Evolutionary conservation across 2,797 vertebrate species (phyloP), one percentile per base, ranked within the genome.

Genomic region (Enteromius mattozi): DNA sequence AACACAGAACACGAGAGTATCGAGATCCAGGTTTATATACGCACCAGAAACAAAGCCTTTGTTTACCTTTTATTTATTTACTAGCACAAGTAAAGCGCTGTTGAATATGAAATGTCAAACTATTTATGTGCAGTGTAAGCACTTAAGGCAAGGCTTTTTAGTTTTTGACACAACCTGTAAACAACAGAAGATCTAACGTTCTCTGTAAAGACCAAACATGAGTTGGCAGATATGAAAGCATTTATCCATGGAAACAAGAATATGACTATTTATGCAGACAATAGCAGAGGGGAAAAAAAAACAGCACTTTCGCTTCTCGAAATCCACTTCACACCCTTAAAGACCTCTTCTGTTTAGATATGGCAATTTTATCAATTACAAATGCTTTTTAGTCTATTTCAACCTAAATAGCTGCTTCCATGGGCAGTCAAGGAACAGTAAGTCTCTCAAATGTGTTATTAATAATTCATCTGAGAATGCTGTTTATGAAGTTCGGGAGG

Each of bases 31-130:
- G 30, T 27, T 88, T 89, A 92, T 91, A 92, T 88, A 88, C 91
- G 92, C 91, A 92, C 92, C 94, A 91, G 90, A 80, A 89, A 83
- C 80, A 72, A 76, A 88, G 86, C 82, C 90, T 84, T 93, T 94
- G 94, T 95, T 94, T 94, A 91, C 90, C 72, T 87, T 91, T 92
- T 79, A 84, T 91, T 92, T 94, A 93, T 95, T 95, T 95, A 94
- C 91, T 92, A 91, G 75, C 80, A 88, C 76, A 83, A 88, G 91
- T 88, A 88, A 91, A 92, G 93, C 93, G 89, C 92, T 94, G 94
- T 94, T 92, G 91, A 80, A 93, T 93, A 92, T 92, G 92, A 94
- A 92, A 95, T 92, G 94, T 95, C 95, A 95, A 95, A 96, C 93
- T 95, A 94, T 95, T 96, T 95, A 94, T 75, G 87, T 69, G 90